Evolutionary conservation across 1,140 invertebrate genomes (phyloP), one percentile per base, ranked within the genome.

Genomic region (Halictus rubicundus): DNA sequence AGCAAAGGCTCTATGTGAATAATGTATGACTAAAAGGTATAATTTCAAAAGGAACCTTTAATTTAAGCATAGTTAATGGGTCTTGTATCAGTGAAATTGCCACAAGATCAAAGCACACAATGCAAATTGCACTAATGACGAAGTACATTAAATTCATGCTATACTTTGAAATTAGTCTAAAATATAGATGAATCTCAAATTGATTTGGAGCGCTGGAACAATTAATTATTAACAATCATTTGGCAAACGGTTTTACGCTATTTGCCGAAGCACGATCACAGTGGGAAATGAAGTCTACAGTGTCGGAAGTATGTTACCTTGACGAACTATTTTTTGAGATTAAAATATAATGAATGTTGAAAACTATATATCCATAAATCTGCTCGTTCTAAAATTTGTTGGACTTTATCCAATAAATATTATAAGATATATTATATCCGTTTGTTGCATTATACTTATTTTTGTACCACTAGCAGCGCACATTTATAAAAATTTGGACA

Each of bases 361-460:
- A 54, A 57, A 85, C 65, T 90, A 86, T 49, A 23, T 86, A 27
- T 65, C 66, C 63, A 80, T 87, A 63, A 90, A 89, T 61, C 82
- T 52, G 73, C 70, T 78, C 59, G 83, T 89, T 80, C 71, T 90
- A 46, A 82, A 83, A 54, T 59, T 90, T 57, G 85, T 86, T 39
- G 89, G 89, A 14, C 71, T 90, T 59, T 89, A 90, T 84, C 89
- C 89, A 65, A 83, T 77, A 21, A 87, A 37, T 84, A 74, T 80
- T 14, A 5, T 37, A 1, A 82, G 82, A 77, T 89, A 87, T 63
- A 32, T 85, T 61, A 46, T 66, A 19, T 89, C 80, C 73, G 52
- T 80, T 27, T 64, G 75, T 68, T 87, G 74, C 23, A 82, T 89
- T 80, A 64, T 88, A 59, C 27, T 88, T 7, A 87, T 90, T 57